Evolutionary conservation across 2,888 invertebrate genomes (phyloP).

Genomic region (Spodoptera picta): DNA sequence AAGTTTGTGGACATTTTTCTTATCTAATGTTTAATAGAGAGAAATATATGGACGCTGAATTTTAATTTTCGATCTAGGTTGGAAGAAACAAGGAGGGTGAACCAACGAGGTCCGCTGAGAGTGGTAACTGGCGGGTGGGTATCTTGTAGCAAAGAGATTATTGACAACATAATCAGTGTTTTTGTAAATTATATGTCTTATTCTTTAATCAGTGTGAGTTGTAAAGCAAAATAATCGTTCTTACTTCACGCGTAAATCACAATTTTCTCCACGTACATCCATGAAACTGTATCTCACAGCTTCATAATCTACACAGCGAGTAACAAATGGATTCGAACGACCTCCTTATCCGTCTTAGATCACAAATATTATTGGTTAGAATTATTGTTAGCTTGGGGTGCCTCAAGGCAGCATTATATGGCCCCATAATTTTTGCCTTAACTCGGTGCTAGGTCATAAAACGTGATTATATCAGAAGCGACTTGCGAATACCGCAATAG

Average conservation of each 20-base stretch:
- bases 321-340: constrained; percentile 75
- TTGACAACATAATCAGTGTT: constrained; percentile 37
- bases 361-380: constrained; percentile 83
- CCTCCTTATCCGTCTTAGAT: constrained; percentile 76
- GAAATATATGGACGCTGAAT: constrained; percentile 83
- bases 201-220: not conserved
- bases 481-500: constrained; percentile 82
- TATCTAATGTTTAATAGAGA: constrained; percentile 74
- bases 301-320: constrained; percentile 56
- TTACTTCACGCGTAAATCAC: constrained; percentile 31
- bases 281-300: constrained; percentile 31
- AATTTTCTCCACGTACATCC: constrained; percentile 39
- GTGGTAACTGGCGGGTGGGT: constrained; percentile 87
- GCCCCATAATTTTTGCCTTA: constrained; percentile 86
- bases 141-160: constrained; percentile 68
- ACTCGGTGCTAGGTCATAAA: constrained; percentile 88
- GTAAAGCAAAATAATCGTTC: constrained; percentile 6
- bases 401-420: constrained; percentile 79
- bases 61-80: constrained; percentile 88
- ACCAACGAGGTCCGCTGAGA: constrained; percentile 76
- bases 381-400: constrained; percentile 83
- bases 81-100: constrained; percentile 83
- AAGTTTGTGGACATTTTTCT: constrained; percentile 81
- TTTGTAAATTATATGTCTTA: too few relatives aligned
- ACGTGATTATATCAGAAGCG: constrained; percentile 85